Conservation (phyloP, 1,140 invertebrate species). For the Anoplolepis gracilipes region DNA sequence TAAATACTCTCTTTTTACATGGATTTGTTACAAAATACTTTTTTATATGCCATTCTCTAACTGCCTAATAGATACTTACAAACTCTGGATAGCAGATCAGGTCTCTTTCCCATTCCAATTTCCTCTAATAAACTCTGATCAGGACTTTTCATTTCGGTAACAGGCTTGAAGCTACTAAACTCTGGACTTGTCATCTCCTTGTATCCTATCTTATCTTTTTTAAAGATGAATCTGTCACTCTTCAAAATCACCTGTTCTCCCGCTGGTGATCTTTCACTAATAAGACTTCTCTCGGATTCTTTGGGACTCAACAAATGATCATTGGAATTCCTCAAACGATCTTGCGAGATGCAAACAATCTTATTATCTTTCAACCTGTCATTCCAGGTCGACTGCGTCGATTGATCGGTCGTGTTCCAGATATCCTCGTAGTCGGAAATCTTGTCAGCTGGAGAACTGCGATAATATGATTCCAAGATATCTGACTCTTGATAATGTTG, state of each 20-base stretch:
- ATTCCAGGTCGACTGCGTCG: slow-evolving; percentile 86
- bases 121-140: slow-evolving; percentile 77
- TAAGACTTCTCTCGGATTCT: slow-evolving; percentile 73
- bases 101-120: slow-evolving; percentile 86
- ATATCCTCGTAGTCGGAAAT: slow-evolving; percentile 98
- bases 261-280: slow-evolving; percentile 67
- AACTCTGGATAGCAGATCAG: slow-evolving; percentile 89
- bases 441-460: slow-evolving; percentile 95
- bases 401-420: slow-evolving; percentile 89
- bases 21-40: neutral
- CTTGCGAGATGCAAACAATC: slow-evolving; percentile 48
- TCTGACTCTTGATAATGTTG: slow-evolving; percentile 92
- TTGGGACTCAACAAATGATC: slow-evolving; percentile 71
- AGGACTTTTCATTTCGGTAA: slow-evolving; percentile 77
- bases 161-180: slow-evolving; percentile 84
- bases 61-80: slow-evolving; percentile 84
- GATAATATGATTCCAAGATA: slow-evolving; percentile 94
- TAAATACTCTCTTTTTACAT: neutral
- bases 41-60: neutral
- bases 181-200: slow-evolving; percentile 83
- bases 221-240: slow-evolving; percentile 82
- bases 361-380: slow-evolving; percentile 80
- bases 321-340: slow-evolving; percentile 73
- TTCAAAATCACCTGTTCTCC: slow-evolving; percentile 65
- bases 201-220: slow-evolving; percentile 84